Evolutionary conservation across 2,113 vertebrate species (phyloP).

Genomic region (Plectropomus leopardus): DNA sequence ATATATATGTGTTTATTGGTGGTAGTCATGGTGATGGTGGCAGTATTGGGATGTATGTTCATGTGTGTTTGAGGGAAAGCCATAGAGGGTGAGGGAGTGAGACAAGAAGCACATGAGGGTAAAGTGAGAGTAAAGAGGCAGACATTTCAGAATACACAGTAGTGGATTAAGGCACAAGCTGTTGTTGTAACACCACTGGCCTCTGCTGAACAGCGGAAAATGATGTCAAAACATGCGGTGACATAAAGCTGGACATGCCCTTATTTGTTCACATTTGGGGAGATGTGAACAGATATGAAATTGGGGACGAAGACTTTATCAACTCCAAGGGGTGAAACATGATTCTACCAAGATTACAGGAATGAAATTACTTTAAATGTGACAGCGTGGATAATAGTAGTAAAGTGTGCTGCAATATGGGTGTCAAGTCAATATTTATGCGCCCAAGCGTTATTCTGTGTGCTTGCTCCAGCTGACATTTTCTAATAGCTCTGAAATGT

Average conservation of each 20-base stretch:
- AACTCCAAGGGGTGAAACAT: constrained; percentile 33
- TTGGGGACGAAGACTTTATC: background rate
- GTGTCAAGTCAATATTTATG: constrained; percentile 62
- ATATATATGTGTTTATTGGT: background rate
- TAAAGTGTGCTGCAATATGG: constrained; percentile 49
- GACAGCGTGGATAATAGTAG: constrained; percentile 52
- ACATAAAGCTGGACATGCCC: constrained; percentile 20
- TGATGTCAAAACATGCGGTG: constrained; percentile 15
- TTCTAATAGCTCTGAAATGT: constrained; percentile 72
- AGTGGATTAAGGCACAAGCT: constrained; percentile 4
- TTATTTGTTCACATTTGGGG: constrained; percentile 27
- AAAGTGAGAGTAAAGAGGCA: background rate
- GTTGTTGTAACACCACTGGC: background rate
- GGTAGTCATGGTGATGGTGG: constrained; percentile 34
- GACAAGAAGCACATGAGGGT: background rate
- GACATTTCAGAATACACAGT: constrained; percentile 8
- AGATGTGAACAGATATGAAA: constrained; percentile 35
- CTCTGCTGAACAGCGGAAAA: constrained; percentile 14
- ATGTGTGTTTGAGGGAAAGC: constrained; percentile 1
- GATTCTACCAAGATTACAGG: constrained; percentile 24
- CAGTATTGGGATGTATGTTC: background rate
- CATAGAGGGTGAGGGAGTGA: background rate
- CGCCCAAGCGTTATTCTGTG: constrained; percentile 21
- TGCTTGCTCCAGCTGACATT: constrained; percentile 60
- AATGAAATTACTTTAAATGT: constrained; percentile 61